Evolutionary conservation across 2,888 invertebrate species (phyloP).

Genomic region (Ectropis crepuscularia): DNA sequence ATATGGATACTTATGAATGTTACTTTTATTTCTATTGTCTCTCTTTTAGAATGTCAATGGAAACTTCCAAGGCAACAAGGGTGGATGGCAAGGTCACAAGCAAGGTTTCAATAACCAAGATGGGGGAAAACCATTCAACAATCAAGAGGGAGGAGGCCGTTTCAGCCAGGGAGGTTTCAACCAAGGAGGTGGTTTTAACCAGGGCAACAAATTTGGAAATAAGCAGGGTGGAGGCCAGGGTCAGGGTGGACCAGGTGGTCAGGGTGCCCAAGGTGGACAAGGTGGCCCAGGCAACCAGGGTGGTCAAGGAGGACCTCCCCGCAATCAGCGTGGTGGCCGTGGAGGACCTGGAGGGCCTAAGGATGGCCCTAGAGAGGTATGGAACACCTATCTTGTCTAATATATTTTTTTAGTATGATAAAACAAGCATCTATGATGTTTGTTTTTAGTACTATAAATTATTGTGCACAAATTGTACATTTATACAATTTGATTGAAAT

Average conservation of each 20-base stretch:
- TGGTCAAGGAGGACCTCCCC: conserved; percentile 39
- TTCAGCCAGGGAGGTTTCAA: conserved; percentile 51
- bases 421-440: too few species aligned
- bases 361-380: conserved; percentile 73
- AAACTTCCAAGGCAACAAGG: conserved; percentile 61
- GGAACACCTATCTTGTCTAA: not conserved
- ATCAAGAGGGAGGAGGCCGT: conserved; percentile 45
- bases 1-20: not conserved
- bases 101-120: conserved; percentile 49
- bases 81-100: conserved; percentile 62
- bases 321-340: conserved; percentile 59
- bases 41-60: conserved; percentile 70
- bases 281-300: conserved; percentile 22
- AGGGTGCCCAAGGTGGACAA: not conserved
- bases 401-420: too few species aligned
- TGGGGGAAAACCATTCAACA: conserved; percentile 36
- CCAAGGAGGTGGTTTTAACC: conserved; percentile 52
- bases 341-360: conserved; percentile 51
- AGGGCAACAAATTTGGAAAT: conserved; percentile 56
- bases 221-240: conserved; percentile 46
- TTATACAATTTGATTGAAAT: too few species aligned
- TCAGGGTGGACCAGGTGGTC: conserved; percentile 34
- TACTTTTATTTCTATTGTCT: conserved; percentile 1
- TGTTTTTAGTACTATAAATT: too few species aligned
- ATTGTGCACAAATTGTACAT: not conserved